Percentiles rank a stretch among this genome's conserved stretches.
These are phyloP conservation scores for Anthopleura xanthogrammica DNA, from an alignment of 92 coral and sea anemone genomes.

Conservation along the genomic window DNA sequence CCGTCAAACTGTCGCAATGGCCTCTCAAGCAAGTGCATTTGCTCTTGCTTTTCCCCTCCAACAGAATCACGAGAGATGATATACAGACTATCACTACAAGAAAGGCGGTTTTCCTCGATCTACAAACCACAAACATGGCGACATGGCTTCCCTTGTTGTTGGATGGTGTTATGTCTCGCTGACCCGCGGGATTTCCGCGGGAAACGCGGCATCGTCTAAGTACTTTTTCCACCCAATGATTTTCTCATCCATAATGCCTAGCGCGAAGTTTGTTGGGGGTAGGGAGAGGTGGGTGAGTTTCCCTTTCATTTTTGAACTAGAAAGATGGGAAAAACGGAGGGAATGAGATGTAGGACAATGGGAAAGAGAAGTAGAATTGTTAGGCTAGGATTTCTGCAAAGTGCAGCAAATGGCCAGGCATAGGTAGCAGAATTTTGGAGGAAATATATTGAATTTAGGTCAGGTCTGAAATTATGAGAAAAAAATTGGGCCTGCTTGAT, in stretches of 20 bases:
- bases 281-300: no score
- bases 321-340: no score
- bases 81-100: neutral
- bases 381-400: no score
- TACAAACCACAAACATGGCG: slow-evolving; percentile 41
- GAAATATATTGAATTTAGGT: no score
- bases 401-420: no score
- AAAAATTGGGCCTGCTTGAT: no score
- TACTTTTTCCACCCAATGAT: neutral
- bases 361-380: no score
- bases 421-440: no score
- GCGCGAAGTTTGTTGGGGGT: neutral
- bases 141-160: slow-evolving; percentile 19
- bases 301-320: no score
- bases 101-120: slow-evolving; percentile 17
- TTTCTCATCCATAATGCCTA: neutral
- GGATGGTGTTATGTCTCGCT: slow-evolving; percentile 25
- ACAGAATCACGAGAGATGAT: neutral
- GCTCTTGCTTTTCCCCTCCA: slow-evolving; percentile 27
- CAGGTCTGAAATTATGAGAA: no score
- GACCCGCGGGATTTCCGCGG: slow-evolving; percentile 35
- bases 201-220: neutral
- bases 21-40: slow-evolving; percentile 20
- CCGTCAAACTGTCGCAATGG: neutral
- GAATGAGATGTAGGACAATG: no score